Evolutionary conservation across 2,797 vertebrate species (phyloP).

Genomic region (Spinus pinus): DNA sequence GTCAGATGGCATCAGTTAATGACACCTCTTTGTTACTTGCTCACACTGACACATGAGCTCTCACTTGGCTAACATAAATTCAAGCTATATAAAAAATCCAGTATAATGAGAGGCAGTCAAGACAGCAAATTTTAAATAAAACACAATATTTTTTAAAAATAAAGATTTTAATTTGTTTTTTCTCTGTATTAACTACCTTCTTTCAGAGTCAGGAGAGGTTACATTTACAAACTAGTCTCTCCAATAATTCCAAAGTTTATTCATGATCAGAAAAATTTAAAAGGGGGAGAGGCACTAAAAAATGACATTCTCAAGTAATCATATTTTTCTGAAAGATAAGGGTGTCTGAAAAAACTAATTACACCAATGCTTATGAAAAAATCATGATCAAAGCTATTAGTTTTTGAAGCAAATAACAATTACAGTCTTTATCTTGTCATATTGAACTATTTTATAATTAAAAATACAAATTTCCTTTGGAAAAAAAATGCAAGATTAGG

Average conservation of each 20-base stretch:
- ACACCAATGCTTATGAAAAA: not conserved
- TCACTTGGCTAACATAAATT: not conserved
- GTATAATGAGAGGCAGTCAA: not conserved
- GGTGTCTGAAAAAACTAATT: not conserved
- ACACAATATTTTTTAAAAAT: not conserved
- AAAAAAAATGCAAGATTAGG: not conserved
- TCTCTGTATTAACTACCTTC: accelerated
- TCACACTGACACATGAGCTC: not conserved
- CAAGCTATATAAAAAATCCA: not conserved
- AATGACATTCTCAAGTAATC: not conserved
- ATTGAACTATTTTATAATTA: not conserved
- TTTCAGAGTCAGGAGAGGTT: not conserved
- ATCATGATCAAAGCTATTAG: not conserved
- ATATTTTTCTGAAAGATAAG: not conserved
- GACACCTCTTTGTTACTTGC: not conserved
- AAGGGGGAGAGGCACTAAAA: not conserved
- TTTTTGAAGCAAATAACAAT: not conserved
- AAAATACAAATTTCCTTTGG: not conserved
- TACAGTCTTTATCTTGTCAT: not conserved
- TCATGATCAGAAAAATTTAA: not conserved
- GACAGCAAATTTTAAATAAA: not conserved
- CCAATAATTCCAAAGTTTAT: not conserved
- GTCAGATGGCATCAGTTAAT: not conserved
- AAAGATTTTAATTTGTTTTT: not conserved
- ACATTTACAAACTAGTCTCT: not conserved